Base-by-base conservation (phyloP, 2,888 invertebrate genomes). In the Aleiodes leptofemur region DNA sequence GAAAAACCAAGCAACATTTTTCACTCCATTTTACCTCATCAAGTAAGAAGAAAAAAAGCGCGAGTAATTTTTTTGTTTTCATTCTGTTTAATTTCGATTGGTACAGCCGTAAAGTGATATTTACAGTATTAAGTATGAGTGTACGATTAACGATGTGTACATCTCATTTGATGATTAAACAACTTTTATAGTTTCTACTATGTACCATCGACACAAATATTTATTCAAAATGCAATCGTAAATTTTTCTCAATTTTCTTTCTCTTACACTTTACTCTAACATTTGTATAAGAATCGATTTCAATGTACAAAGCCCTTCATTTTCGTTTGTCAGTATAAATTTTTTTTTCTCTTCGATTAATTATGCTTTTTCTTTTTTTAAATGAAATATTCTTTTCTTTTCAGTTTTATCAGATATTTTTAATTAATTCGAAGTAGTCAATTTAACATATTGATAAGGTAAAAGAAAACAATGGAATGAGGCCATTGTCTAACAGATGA, bases 381-480 rank as follows among this genome's bases (percentile, higher is more conserved):
- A 9, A 43, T 51, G 23, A 48, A 43, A 29, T 23, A 48, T 48
- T 43, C 43, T 14, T 14, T 13, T 53, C 76, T 73, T 14, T 68
- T 71, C 14, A 69, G 9, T 31, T 16, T 69, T 38, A 0, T 51
- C 7, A 43, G 43, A 43, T 9, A 7, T 43, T 43, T 11, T 71
- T 51, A 61, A 16, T 64, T 71, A 68, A 68, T 72, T 55, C 11
- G 50, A 68, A 50, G 69, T 78, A 77, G 69, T 61, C 74, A 48
- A 79, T 80, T 23, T 79, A 83, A 83, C 81, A 80, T 82, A 80
- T 73, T 76, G 79, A 76, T 78, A 73, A 81, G 83, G 83, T 23
- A 34, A 38, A 38, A 51, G 51, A 50, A 51, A 68, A 83, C 83
- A 84, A 84, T 84, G 84, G 82, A 84, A 83, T 78, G 80, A 79